Conservation (phyloP, 1,140 invertebrate species). For the Bombus terrestris region DNA sequence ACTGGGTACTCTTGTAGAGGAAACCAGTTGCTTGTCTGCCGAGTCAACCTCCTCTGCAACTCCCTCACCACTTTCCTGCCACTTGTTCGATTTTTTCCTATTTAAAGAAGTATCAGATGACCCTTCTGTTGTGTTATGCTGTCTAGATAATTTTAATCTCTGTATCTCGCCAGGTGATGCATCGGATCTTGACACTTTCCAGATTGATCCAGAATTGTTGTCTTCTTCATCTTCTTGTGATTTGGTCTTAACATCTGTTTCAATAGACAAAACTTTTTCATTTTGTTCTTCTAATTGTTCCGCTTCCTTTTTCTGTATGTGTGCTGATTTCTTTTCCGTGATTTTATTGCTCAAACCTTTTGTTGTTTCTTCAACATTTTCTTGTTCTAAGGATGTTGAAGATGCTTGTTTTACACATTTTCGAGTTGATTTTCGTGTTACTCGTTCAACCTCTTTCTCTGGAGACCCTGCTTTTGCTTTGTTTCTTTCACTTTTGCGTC, state of each 20-base stretch:
- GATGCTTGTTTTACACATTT: slow-evolving; percentile 74
- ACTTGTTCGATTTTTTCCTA: slow-evolving; percentile 79
- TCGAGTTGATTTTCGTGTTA: slow-evolving; percentile 78
- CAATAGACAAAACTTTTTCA: slow-evolving; percentile 59
- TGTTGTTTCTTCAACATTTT: slow-evolving; percentile 56
- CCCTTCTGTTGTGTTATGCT: slow-evolving; percentile 79
- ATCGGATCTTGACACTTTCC: slow-evolving; percentile 83
- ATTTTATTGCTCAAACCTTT: slow-evolving; percentile 56
- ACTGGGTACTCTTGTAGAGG: slow-evolving; percentile 70
- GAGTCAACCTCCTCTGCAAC: slow-evolving; percentile 80
- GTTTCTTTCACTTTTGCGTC: slow-evolving; percentile 81
- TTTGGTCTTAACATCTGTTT: slow-evolving; percentile 62
- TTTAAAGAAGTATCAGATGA: slow-evolving; percentile 74
- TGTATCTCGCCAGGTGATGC: slow-evolving; percentile 83
- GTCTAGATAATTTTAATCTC: slow-evolving; percentile 82
- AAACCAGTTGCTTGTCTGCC: slow-evolving; percentile 75
- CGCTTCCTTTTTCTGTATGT: slow-evolving; percentile 45
- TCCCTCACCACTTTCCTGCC: slow-evolving; percentile 79
- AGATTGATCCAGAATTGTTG: slow-evolving; percentile 75
- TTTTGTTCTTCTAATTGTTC: slow-evolving; percentile 43
- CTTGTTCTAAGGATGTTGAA: slow-evolving; percentile 77
- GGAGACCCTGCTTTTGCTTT: slow-evolving; percentile 79
- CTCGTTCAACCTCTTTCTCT: slow-evolving; percentile 79
- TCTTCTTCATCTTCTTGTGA: slow-evolving; percentile 68
- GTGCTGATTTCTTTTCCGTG: slow-evolving; percentile 54